phyloP scores from a whole-genome alignment of 2,113 vertebrate species.

The Colaptes auratus region DNA sequence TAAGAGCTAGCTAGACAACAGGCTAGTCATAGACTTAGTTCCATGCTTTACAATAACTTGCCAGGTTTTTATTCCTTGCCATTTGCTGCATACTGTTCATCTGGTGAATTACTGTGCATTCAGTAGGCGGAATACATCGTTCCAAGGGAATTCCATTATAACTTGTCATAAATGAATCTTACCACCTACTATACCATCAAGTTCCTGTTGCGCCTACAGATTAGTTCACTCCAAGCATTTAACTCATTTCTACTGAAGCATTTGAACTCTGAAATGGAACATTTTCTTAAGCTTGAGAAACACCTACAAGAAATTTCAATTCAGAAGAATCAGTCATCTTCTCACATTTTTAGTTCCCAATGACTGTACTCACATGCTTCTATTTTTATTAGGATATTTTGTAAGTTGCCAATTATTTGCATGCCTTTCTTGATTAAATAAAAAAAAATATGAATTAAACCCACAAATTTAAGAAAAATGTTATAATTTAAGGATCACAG shows the following conservation, averaged over 20 bases:
- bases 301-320: background rate
- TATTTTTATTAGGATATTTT: background rate
- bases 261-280: background rate
- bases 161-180: slow-evolving; percentile 17
- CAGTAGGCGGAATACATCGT: slow-evolving; percentile 15
- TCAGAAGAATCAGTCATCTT: background rate
- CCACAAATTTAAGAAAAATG: background rate
- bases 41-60: background rate
- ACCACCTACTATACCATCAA: background rate
- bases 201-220: slow-evolving; percentile 16
- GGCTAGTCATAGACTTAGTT: background rate
- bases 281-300: background rate
- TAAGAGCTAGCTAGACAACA: background rate
- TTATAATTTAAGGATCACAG: background rate
- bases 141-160: slow-evolving; percentile 37
- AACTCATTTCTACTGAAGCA: background rate
- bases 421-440: background rate
- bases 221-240: background rate
- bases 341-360: background rate
- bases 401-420: background rate
- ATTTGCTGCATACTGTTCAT: background rate
- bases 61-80: background rate
- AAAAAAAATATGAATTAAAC: background rate
- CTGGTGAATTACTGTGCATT: background rate
- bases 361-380: background rate